Evolutionary conservation across 2,113 vertebrate species (phyloP).

Genomic region (Xenopus tropicalis): UCB_Xtro_10.0 CM004448.2:130370001-130370500

Average conservation of each 20-base stretch:
- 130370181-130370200: conserved; percentile 27
- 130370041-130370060: conserved; percentile 26
- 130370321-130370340: conserved; percentile 13
- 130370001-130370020: conserved; percentile 22
- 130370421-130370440: neutral
- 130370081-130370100: conserved; percentile 26
- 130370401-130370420: neutral
- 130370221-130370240: conserved; percentile 34
- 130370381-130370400: neutral
- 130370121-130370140: conserved; percentile 33
- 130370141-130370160: conserved; percentile 9
- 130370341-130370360: conserved; percentile 9
- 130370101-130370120: conserved; percentile 20
- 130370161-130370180: conserved; percentile 30
- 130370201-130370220: conserved; percentile 17
- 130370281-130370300: conserved; percentile 26
- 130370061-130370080: conserved; percentile 26
- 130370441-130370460: neutral
- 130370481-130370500: too few relatives aligned
- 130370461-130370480: too few relatives aligned
- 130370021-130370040: conserved; percentile 20
- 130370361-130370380: neutral
- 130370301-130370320: conserved; percentile 17
- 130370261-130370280: conserved; percentile 36
- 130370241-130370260: conserved; percentile 26